Evolutionary conservation across 2,888 invertebrate species (phyloP), one percentile per base, ranked within the genome.

Genomic region (Fragum whitleyi): DNA sequence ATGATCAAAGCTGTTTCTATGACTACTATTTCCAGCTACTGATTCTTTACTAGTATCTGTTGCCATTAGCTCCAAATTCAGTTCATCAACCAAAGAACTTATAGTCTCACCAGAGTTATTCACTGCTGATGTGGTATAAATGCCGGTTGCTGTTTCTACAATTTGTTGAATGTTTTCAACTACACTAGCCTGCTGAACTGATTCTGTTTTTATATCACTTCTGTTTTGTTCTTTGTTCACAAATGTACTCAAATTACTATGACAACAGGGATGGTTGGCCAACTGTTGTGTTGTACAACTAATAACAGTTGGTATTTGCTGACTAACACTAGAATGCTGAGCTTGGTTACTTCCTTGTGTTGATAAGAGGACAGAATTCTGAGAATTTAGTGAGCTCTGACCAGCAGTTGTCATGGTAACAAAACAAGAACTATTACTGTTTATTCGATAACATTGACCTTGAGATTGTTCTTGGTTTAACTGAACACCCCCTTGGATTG

Each of bases 1-100:
- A 39, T 77, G 78, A 26, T 57, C 67, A 59, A 85, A 71, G 21
- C 47, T 36, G 26, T 75, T 76, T 29, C 79, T 74, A 26, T 42
- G 28, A 39, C 53, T 28, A 19, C 14, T n/a, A 28, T 16, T 29
- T 14, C 42, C 65, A 16, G 65, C 59, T 5, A 73, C 51, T 6
- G 79, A 68, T 51, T 73, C 57, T 47, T 78, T 82, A 23, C 73
- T 74, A 9, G 61, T 36, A 28, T 42, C 42, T 7, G 75, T 57
- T 32, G 65, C 74, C 75, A 75, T 75, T 19, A 75, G 28, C 39
- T 75, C 81, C 47, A 71, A 21, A 11, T 76, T 39, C 62, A 55
- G 57, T 19, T 74, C 73, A 47, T 61, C 74, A 14, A 68, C 73
- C 28, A 73, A 55, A 11, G 72, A 71, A 19, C 70, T 70, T 19